Base-by-base conservation (phyloP, 2,888 invertebrate species). In the Myopa tessellatipennis region DNA sequence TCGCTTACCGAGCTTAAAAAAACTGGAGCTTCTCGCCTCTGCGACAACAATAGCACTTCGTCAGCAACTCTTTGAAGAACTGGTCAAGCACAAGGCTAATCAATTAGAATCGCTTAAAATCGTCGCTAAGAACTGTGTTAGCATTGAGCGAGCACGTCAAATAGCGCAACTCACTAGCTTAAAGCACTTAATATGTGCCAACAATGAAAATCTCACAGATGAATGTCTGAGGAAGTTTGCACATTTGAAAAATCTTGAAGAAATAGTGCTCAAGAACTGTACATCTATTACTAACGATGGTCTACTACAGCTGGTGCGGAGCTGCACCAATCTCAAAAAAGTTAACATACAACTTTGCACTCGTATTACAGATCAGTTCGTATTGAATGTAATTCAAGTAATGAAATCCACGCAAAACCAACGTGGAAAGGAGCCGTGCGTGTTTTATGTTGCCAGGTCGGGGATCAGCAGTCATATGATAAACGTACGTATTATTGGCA, bases 321-420 rank as follows among this genome's bases (percentile, higher is more conserved):
- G 55, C 7, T 80, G 80, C 36, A 58, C 36, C 34, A 74, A 75
- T n/a, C 45, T 80, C 5, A 72, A 68, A 52, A 65, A 38, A 34
- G 65, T 80, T n/a, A 78, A 78, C 55, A 45, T 80, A 38, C 80
- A 80, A 45, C 72, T 14, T 18, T 80, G 80, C 67, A 69, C n/a
- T 50, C 63, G 52, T 16, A 76, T 80, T 36, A 76, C 77, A 5
- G 68, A 65, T 10, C 45, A 72, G 34, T 78, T 80, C n/a, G 71
- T 80, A 14, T 26, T 40, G 6, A 61, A 77, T 12, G 78, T 71
- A 2, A 80, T 78, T 70, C 36, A 69, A 7, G 3, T 77, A 18
- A 52, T 80, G 26, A 63, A 65, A 12, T 18, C 69, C 60, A 75
- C 75, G 7, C 38, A 75, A 40, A 69, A 10, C 36, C 18, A 45